Conservation (phyloP, 2,113 vertebrate species). For the Australoheros scitulus region DNA sequence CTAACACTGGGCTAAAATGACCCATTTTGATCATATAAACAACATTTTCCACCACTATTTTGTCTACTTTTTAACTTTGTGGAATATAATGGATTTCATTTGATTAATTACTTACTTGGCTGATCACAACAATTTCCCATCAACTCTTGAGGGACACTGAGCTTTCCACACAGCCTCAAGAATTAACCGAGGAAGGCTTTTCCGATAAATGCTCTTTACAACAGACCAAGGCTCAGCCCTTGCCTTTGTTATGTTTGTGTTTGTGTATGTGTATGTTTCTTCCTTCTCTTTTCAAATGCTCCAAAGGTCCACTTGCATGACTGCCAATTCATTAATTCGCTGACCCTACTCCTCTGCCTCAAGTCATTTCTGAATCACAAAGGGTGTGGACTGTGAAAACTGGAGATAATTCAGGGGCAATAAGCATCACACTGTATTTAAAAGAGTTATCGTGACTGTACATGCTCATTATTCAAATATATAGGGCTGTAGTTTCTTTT, state of each 20-base stretch:
- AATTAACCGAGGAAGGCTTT: conserved; percentile 40
- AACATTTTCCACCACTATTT: neutral
- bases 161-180: conserved; percentile 30
- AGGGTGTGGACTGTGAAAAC: conserved; percentile 49
- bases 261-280: neutral
- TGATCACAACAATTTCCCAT: conserved; percentile 49
- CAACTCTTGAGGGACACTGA: conserved; percentile 34
- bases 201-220: conserved; percentile 26
- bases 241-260: conserved; percentile 6
- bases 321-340: conserved; percentile 29
- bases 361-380: conserved; percentile 47
- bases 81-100: conserved; percentile 24
- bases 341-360: conserved; percentile 21
- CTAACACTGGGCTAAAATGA: neutral
- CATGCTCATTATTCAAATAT: conserved; percentile 58
- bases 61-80: conserved; percentile 12
- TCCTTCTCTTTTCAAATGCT: neutral
- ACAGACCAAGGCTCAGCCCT: conserved; percentile 4
- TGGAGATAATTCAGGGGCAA: conserved; percentile 57
- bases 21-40: conserved; percentile 1
- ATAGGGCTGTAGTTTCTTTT: neutral
- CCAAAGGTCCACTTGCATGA: neutral
- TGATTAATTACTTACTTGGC: conserved; percentile 34
- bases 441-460: conserved; percentile 37
- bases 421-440: conserved; percentile 47